Percentiles rank a stretch among this genome's conserved stretches.
Conservation (phyloP, 2,113 vertebrate genomes). For the Perccottus glenii region DNA sequence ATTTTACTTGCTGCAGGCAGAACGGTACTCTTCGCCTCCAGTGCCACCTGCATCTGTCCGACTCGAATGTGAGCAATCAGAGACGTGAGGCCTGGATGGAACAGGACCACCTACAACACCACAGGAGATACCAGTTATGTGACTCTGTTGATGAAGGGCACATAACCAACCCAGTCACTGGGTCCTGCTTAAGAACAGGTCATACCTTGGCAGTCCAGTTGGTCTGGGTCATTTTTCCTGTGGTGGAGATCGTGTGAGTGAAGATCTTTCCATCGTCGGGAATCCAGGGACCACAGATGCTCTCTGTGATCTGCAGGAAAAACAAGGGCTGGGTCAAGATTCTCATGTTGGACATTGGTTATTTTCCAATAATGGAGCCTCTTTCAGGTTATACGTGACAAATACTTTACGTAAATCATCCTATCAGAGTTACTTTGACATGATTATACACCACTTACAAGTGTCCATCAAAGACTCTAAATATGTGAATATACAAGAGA, state of each 20-base stretch:
- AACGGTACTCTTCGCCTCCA: slow-evolving; percentile 85
- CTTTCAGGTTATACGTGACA: no score
- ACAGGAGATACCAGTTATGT: slow-evolving; percentile 4
- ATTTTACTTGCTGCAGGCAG: slow-evolving; percentile 79
- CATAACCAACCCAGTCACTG: not conserved
- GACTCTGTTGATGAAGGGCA: not conserved
- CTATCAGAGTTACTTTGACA: no score
- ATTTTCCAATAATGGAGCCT: no score
- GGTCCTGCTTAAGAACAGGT: not conserved
- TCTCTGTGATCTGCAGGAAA: slow-evolving; percentile 61
- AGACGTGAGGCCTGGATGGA: slow-evolving; percentile 81
- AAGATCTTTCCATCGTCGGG: slow-evolving; percentile 87
- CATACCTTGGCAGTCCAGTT: slow-evolving; percentile 87
- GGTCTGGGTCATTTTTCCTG: slow-evolving; percentile 84
- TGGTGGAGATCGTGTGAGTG: slow-evolving; percentile 85
- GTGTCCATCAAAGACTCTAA: no score
- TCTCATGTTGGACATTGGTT: no score
- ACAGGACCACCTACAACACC: slow-evolving; percentile 77
- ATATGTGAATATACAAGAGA: no score
- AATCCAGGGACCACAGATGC: slow-evolving; percentile 86
- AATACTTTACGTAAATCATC: no score
- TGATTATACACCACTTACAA: no score
- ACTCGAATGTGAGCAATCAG: slow-evolving; percentile 86
- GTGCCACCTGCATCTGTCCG: slow-evolving; percentile 82
- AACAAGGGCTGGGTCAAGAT: no score